A percentile compares a stretch with the other conserved stretches of the same genome.
Evolutionary conservation across 2,888 invertebrate genomes (phyloP).

Genomic region (Ligdia adustata): DNA sequence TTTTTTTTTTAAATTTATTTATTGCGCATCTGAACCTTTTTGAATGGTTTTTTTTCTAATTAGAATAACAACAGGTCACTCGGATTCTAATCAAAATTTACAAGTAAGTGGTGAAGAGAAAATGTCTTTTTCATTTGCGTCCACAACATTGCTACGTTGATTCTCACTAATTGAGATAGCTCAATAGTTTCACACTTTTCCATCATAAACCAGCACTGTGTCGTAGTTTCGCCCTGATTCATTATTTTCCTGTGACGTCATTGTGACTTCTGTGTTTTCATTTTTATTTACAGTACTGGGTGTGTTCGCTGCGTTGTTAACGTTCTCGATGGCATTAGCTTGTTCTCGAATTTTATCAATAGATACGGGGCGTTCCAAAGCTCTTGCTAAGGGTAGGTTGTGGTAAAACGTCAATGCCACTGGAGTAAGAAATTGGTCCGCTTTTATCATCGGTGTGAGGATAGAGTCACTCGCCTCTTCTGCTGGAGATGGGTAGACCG

Average conservation of each 20-base stretch:
- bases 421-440: constrained; percentile 58
- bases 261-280: constrained; percentile 1
- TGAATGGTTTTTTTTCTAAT: too few species aligned
- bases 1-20: too few species aligned
- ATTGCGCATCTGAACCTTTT: too few species aligned
- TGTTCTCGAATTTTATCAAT: constrained; percentile 53
- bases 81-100: too few species aligned
- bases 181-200: too few species aligned
- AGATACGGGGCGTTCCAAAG: constrained; percentile 61
- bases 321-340: constrained; percentile 22
- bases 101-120: too few species aligned
- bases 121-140: too few species aligned
- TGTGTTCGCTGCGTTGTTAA: constrained; percentile 6
- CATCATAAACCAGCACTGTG: constrained; percentile 1
- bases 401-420: constrained; percentile 66
- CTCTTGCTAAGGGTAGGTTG: constrained; percentile 66
- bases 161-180: too few species aligned
- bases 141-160: neutral
- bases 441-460: constrained; percentile 47
- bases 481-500: constrained; percentile 43
- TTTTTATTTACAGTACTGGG: constrained; percentile 11
- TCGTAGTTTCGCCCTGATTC: constrained; percentile 3
- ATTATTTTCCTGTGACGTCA: constrained; percentile 1
- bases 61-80: too few species aligned
- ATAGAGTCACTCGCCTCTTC: constrained; percentile 42